Evolutionary conservation across 2,888 invertebrate species (phyloP).

Genomic region (Drosophila tripunctata): DNA sequence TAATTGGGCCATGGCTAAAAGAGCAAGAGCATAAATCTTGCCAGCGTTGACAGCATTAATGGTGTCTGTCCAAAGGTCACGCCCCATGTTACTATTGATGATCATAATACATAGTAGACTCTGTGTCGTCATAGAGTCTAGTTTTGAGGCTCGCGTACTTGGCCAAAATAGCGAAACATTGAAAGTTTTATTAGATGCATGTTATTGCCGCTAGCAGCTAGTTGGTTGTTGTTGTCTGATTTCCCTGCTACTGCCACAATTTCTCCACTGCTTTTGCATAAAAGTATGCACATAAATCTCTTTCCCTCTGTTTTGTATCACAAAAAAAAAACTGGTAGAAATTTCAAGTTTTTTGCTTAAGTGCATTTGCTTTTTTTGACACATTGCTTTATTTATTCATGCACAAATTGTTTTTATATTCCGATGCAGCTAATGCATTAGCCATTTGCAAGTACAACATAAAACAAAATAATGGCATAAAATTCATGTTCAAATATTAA

Average conservation of each 20-base stretch:
- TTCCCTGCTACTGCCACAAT: not conserved
- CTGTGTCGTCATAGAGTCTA: slow-evolving; percentile 34
- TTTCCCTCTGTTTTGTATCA: not conserved
- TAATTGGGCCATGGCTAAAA: slow-evolving; percentile 64
- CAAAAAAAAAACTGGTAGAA: slow-evolving; percentile 5
- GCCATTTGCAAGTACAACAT: not conserved
- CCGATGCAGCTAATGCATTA: slow-evolving; percentile 18
- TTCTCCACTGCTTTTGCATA: slow-evolving; percentile 13
- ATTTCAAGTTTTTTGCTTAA: slow-evolving; percentile 23
- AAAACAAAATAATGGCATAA: not conserved
- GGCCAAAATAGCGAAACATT: slow-evolving; percentile 25
- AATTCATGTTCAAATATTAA: slow-evolving; percentile 33
- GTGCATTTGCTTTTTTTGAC: slow-evolving; percentile 45
- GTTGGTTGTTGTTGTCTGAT: slow-evolving; percentile 15
- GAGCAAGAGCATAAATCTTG: slow-evolving; percentile 56
- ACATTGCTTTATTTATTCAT: slow-evolving; percentile 42
- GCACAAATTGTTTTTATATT: slow-evolving; percentile 31
- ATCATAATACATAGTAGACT: slow-evolving; percentile 1
- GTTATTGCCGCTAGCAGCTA: slow-evolving; percentile 4
- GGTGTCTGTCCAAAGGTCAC: slow-evolving; percentile 16
- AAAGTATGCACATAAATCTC: slow-evolving; percentile 41
- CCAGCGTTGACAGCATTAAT: slow-evolving; percentile 55
- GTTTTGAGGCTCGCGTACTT: not conserved
- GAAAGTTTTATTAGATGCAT: slow-evolving; percentile 47
- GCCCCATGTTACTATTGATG: slow-evolving; percentile 27